phyloP scores from a whole-genome alignment of 1,140 invertebrate species.

The Helicoverpa zea region DNA sequence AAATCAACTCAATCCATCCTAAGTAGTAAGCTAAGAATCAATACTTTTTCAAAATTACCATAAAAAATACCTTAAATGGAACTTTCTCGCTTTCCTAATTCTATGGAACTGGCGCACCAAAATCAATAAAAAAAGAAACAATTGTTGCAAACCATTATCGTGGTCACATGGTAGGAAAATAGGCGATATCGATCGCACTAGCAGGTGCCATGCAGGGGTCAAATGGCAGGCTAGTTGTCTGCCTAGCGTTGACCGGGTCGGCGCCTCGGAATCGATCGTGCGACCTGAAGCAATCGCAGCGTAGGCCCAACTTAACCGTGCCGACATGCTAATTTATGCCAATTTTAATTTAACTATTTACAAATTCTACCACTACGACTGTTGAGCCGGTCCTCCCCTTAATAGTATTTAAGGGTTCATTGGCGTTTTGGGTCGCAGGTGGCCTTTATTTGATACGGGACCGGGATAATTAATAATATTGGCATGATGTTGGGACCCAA shows the following conservation, averaged over 20 bases:
- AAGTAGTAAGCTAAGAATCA: no score
- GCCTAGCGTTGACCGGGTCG: slow-evolving; percentile 49
- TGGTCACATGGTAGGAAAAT: slow-evolving; percentile 31
- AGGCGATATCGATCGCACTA: slow-evolving; percentile 9
- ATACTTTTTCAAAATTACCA: no score
- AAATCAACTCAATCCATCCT: no score
- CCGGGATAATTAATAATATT: no score
- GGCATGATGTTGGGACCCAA: no score
- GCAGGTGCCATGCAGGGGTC: slow-evolving; percentile 19
- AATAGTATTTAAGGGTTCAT: not conserved
- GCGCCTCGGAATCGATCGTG: slow-evolving; percentile 48
- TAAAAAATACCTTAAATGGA: no score
- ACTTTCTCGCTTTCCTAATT: no score
- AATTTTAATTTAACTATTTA: slow-evolving; percentile 36
- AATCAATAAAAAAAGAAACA: not conserved
- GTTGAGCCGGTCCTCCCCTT: not conserved
- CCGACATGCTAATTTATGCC: slow-evolving; percentile 27
- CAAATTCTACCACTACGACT: not conserved
- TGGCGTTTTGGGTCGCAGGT: no score
- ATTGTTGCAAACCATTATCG: slow-evolving; percentile 25
- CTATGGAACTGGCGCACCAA: no score
- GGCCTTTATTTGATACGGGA: no score
- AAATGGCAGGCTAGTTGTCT: slow-evolving; percentile 46
- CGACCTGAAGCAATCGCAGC: slow-evolving; percentile 29
- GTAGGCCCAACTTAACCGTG: slow-evolving; percentile 16